Evolutionary conservation across 2,113 vertebrate species (phyloP).

Genomic region (Lasiurus cinereus): DNA sequence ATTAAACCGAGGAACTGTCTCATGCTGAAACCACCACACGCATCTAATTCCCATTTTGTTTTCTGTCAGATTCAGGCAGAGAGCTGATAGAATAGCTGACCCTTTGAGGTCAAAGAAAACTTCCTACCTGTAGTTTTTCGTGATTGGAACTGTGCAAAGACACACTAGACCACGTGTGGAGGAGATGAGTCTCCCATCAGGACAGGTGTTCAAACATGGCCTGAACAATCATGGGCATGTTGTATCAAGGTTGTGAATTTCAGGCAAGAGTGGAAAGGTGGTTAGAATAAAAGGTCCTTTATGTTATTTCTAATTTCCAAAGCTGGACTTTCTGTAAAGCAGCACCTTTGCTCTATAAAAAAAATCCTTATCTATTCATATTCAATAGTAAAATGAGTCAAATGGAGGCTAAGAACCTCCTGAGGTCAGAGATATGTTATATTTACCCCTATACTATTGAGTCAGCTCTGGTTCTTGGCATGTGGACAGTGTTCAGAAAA

Average conservation of each 20-base stretch:
- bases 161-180: not conserved
- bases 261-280: not conserved
- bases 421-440: not conserved
- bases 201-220: not conserved
- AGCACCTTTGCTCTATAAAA: not conserved
- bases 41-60: slow-evolving; percentile 75
- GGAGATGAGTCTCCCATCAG: not conserved
- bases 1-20: slow-evolving; percentile 77
- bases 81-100: slow-evolving; percentile 64
- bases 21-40: slow-evolving; percentile 75
- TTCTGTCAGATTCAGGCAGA: slow-evolving; percentile 73
- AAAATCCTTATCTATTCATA: not conserved
- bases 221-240: not conserved
- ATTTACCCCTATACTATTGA: not conserved
- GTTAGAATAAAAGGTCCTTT: not conserved
- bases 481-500: not conserved
- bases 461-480: not conserved
- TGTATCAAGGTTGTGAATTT: not conserved
- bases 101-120: slow-evolving; percentile 64
- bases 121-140: slow-evolving; percentile 46
- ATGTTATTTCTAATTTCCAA: not conserved
- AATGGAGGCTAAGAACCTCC: not conserved
- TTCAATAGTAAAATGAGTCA: not conserved
- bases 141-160: not conserved
- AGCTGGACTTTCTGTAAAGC: not conserved